Evolutionary conservation across 2,888 invertebrate genomes (phyloP).

Genomic region (Scaptomyza tumidula): DNA sequence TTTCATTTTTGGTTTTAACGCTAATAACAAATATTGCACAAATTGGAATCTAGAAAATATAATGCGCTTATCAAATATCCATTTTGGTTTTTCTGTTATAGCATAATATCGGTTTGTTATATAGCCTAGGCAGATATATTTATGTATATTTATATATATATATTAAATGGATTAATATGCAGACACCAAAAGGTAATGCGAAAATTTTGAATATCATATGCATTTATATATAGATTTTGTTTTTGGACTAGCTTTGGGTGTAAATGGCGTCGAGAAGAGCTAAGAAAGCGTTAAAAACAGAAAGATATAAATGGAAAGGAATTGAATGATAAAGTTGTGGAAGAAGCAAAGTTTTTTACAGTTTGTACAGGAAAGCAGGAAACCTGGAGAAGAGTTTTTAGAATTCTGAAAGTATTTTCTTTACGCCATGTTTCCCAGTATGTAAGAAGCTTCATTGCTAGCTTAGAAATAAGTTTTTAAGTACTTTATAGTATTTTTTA

Average conservation of each 20-base stretch:
- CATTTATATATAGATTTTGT: conserved; percentile 10
- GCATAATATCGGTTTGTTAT: conserved; percentile 28
- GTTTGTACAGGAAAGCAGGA: conserved; percentile 40
- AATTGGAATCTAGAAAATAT: conserved; percentile 72
- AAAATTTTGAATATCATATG: conserved; percentile 55
- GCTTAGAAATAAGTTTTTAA: conserved; percentile 38
- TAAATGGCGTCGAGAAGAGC: conserved; percentile 29
- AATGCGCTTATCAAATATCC: conserved; percentile 69
- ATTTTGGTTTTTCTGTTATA: conserved; percentile 34
- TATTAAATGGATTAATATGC: conserved; percentile 68
- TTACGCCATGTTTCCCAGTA: conserved; percentile 21
- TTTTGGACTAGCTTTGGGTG: conserved; percentile 15
- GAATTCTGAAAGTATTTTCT: conserved; percentile 6
- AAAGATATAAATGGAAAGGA: conserved; percentile 33
- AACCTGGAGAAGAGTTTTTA: conserved; percentile 25
- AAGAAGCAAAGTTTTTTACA: conserved; percentile 29
- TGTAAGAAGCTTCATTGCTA: conserved; percentile 40
- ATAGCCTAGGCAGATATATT: conserved; percentile 45
- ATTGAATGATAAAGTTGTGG: neutral
- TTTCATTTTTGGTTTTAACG: conserved; percentile 30
- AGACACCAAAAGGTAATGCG: conserved; percentile 73
- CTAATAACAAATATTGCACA: conserved; percentile 76
- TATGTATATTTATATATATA: conserved; percentile 37
- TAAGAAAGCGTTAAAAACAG: conserved; percentile 1
- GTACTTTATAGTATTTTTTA: conserved; percentile 30